Base-by-base conservation (phyloP, 2,888 invertebrate genomes). In the Elmis aenea region DNA sequence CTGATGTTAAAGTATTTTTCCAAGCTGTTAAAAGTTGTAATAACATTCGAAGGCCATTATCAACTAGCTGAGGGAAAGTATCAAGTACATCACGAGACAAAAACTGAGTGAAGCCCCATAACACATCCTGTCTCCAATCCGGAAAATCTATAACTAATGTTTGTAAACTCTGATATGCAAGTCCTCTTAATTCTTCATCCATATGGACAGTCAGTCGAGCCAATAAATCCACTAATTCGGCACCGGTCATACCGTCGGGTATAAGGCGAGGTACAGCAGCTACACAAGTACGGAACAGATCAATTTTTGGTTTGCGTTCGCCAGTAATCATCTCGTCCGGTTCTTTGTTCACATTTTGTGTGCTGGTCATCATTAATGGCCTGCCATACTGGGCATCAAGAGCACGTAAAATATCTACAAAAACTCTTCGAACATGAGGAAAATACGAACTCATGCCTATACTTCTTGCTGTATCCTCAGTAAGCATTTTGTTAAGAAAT, bases 381-480 rank as follows among this genome's bases (percentile, higher is more conserved):
- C 95, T 77, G 0, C 97, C 97, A 51, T 95, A 95, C 61, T 97
- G 96, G 0, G 88, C 81, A 64, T 99, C 99, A 26, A 99, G 67
- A 0, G 95, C 94, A 25, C 94, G 74, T 33, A 99, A 67, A 34
- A 99, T 99, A 57, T 94, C 94, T 14, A 94, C 95, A 62, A 99
- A 87, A 1, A 96, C 94, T 50, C 95, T 79, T 15, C 96, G 73
- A 1, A 99, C 95, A 59, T 93, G 91, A 0, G 94, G 91, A 62
- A 97, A 97, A 62, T 97, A 99, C 0, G 90, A 84, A 23, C 91
- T 90, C 81, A 99, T 92, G 26, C 99, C 99, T 51, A 99, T 97
- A 45, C 89, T 89, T 38, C 89, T 77, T 0, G 99, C 97, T 0
- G 94, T 91, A 58, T 96, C 94, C 56, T 96, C 96, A 0, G 97